Percentiles rank a stretch among this genome's conserved stretches.
Conservation (phyloP, 1,140 invertebrate genomes). For the Lutraria rhynchaena region DNA sequence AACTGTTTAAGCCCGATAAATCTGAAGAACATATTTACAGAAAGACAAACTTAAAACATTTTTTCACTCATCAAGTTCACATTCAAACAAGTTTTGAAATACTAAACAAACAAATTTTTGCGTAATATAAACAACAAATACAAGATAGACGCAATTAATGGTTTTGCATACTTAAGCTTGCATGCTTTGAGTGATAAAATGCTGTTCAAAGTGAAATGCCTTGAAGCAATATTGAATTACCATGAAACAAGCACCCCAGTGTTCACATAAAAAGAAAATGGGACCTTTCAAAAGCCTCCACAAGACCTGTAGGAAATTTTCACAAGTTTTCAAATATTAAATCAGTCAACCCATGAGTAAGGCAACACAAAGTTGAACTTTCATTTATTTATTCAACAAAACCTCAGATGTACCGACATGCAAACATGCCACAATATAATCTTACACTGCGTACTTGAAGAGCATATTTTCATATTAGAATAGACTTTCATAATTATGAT, state of each 20-base stretch:
- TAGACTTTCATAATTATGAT: too few relatives aligned
- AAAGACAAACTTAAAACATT: conserved; percentile 5
- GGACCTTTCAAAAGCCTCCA: too few relatives aligned
- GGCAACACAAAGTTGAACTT: too few relatives aligned
- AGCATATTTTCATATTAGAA: too few relatives aligned
- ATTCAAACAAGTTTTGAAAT: conserved; percentile 44
- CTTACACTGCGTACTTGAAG: too few relatives aligned
- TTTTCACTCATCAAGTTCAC: neutral
- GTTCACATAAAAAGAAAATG: conserved; percentile 1
- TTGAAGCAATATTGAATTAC: conserved; percentile 29
- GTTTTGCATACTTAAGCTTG: conserved; percentile 3
- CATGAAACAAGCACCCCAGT: neutral
- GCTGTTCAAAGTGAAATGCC: neutral
- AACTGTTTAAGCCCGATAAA: neutral
- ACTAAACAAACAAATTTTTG: conserved; percentile 32
- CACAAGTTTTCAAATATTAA: too few relatives aligned
- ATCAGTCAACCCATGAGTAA: too few relatives aligned
- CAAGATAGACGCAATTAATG: neutral
- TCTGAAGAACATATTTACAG: conserved; percentile 48
- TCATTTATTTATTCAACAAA: too few relatives aligned
- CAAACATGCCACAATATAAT: too few relatives aligned
- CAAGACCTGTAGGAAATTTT: too few relatives aligned
- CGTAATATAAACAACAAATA: conserved; percentile 36
- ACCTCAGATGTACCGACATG: too few relatives aligned
- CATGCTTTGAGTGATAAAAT: neutral